Evolutionary conservation across 2,113 vertebrate genomes (phyloP).

Genomic region (Siniperca chuatsi): DNA sequence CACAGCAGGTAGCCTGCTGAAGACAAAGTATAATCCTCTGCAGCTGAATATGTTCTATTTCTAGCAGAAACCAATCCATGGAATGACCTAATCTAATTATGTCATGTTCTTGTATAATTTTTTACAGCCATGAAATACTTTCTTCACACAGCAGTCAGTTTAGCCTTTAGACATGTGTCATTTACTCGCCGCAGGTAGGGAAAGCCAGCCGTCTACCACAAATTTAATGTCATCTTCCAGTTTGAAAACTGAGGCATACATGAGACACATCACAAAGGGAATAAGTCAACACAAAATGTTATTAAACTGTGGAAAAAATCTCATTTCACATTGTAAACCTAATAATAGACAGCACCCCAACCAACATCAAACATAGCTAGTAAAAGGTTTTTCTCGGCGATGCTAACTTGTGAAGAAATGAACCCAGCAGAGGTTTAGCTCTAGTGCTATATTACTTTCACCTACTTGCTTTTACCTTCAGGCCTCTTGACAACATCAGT

Average conservation of each 20-base stretch:
- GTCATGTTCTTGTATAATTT: not conserved
- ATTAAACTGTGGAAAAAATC: conserved; percentile 3
- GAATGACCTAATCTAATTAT: not conserved
- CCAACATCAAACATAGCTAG: conserved; percentile 15
- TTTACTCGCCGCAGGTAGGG: conserved; percentile 11
- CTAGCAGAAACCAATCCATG: not conserved
- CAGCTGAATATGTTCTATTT: not conserved
- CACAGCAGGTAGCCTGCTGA: not conserved
- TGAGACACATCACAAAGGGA: conserved; percentile 1
- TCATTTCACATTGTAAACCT: conserved; percentile 11
- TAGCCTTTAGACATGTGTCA: conserved; percentile 23
- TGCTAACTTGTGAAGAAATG: not conserved
- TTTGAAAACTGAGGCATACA: conserved; percentile 24
- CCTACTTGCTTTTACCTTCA: conserved; percentile 30
- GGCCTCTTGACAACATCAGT: not conserved
- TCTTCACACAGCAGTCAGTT: not conserved
- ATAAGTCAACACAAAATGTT: conserved; percentile 1
- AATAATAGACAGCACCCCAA: conserved; percentile 9
- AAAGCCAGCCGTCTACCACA: conserved; percentile 11
- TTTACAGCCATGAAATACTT: not conserved
- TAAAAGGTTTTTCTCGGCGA: conserved; percentile 36
- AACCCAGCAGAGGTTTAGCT: not conserved
- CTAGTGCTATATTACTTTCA: not conserved
- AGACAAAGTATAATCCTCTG: conserved; percentile 3
- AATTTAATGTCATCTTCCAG: conserved; percentile 22